Conservation (phyloP, 1,140 invertebrate genomes). For the Coelopa frigida region DNA sequence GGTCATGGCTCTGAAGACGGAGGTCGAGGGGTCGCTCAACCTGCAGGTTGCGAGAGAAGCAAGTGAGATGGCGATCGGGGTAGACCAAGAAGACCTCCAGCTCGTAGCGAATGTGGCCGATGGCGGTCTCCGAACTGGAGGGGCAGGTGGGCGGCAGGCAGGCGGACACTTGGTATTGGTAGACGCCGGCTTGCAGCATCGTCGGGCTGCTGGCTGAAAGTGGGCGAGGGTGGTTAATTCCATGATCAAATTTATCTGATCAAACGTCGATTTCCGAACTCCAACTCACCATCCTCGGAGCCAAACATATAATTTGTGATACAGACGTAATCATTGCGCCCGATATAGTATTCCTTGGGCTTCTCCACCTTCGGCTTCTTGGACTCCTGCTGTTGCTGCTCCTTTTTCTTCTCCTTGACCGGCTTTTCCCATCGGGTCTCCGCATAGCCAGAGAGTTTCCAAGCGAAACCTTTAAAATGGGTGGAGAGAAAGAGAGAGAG, state of each 20-base stretch:
- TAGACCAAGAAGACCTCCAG: conserved; percentile 59
- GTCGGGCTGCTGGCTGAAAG: too few species aligned
- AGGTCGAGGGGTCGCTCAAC: conserved; percentile 60
- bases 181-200: conserved; percentile 45
- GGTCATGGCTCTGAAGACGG: conserved; percentile 45
- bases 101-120: conserved; percentile 61
- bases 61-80: conserved; percentile 58
- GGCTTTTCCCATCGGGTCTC: conserved; percentile 23
- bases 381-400: conserved; percentile 15
- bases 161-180: conserved; percentile 54
- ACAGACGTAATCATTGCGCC: conserved; percentile 34
- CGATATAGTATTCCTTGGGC: conserved; percentile 16
- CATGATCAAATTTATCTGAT: too few species aligned
- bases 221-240: too few species aligned
- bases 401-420: conserved; percentile 17
- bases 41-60: conserved; percentile 55
- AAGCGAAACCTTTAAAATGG: conserved; percentile 20
- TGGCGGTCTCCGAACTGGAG: conserved; percentile 62
- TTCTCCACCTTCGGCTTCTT: conserved; percentile 1
- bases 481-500: too few species aligned
- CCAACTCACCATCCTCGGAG: conserved; percentile 21
- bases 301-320: conserved; percentile 37
- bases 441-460: conserved; percentile 31
- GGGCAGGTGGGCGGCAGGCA: conserved; percentile 52
- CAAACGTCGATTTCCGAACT: background rate